These are phyloP conservation scores for Thalassoma bifasciatum DNA, from an alignment of 2,113 vertebrate species.

Conservation along the genomic window DNA sequence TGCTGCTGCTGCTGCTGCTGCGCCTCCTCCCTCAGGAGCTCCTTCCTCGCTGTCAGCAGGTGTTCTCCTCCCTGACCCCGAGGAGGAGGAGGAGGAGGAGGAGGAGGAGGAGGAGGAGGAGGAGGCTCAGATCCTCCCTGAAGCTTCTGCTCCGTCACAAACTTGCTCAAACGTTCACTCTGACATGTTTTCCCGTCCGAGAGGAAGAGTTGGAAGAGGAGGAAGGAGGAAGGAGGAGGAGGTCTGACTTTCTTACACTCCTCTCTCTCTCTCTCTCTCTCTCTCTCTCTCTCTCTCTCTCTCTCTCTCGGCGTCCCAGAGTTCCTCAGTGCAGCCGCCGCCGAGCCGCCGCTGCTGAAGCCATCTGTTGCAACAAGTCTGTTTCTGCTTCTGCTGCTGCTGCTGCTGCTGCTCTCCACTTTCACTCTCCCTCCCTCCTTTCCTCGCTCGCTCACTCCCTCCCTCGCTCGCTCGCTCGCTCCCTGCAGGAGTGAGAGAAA, in stretches of 20 bases:
- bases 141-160: conserved; percentile 18
- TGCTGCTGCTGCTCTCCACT: no score
- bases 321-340: conserved; percentile 45
- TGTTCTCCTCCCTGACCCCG: conserved; percentile 58
- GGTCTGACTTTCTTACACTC: conserved; percentile 17
- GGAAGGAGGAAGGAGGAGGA: not conserved
- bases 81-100: conserved; percentile 17
- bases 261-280: not conserved
- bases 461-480: conserved; percentile 19
- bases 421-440: conserved; percentile 47
- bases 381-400: conserved; percentile 36
- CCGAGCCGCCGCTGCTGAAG: conserved; percentile 46
- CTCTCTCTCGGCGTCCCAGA: conserved; percentile 31
- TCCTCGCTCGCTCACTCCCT: not conserved
- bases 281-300: conserved; percentile 2
- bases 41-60: conserved; percentile 65
- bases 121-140: conserved; percentile 21
- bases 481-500: not conserved
- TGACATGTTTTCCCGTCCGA: conserved; percentile 24
- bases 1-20: conserved; percentile 28
- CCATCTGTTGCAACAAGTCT: conserved; percentile 77
- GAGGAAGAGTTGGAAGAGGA: conserved; percentile 16
- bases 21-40: conserved; percentile 52
- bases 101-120: conserved; percentile 7
- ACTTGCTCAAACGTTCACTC: conserved; percentile 48